Evolutionary conservation across 2,888 invertebrate genomes (phyloP), one percentile per base, ranked within the genome.

Genomic region (Catocala sponsa): DNA sequence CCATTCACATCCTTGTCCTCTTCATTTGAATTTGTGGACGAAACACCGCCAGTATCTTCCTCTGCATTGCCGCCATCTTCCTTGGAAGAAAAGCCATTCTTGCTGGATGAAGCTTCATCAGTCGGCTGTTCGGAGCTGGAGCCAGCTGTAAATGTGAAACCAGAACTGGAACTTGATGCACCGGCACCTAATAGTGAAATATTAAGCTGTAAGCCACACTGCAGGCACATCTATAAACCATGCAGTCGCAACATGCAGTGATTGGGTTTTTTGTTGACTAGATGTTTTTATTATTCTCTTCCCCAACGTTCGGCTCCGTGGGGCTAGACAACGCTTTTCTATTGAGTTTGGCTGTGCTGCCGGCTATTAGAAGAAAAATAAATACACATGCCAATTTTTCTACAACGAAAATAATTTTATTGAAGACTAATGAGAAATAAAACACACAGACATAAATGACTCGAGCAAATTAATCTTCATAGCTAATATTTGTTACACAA

Each of bases 11-110:
- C 89, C 71, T 92, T 93, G 59, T 91, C 92, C 58, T 85, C 89
- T 44, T 91, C 91, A 78, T 90, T 89, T 2, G 81, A 85, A 70
- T 93, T 94, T 7, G 94, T 91, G 10, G 95, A 94, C 0, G 95
- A 94, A n/a, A 94, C 94, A 48, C 94, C 94, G 25, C 90, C 91
- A 62, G 95, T 84, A 70, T 94, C 94, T 42, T 92, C 92, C 9
- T 92, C 94, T 32, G 84, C 73, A 65, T 83, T 87, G 54, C 55
- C 65, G 13, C 66, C 78, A 10, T 70, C 73, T 25, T 80, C 79
- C 6, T 78, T 77, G 2, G 79, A 61, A n/a, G 81, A 72, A 33
- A 81, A 63, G 4, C 91, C 88, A 77, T 91, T 92, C 72, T 89
- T 91, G 74, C 87, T 91, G 1, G 91, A 90, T 1, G 87, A 91